Evolutionary conservation across 2,113 vertebrate genomes (phyloP).

Genomic region (Gila orcuttii): DNA sequence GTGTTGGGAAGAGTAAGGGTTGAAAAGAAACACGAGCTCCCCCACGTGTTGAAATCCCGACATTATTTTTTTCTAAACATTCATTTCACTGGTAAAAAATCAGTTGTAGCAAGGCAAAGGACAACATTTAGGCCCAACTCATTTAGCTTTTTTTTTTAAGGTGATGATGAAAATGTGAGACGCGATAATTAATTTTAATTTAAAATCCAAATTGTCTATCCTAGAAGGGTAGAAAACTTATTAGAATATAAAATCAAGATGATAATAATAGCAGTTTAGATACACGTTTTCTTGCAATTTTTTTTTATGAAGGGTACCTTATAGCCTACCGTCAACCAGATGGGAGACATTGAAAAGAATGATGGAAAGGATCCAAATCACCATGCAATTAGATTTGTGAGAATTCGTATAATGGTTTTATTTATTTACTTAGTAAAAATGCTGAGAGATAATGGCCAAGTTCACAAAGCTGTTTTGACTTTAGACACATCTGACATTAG

Average conservation of each 20-base stretch:
- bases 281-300: not conserved
- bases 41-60: conserved; percentile 14
- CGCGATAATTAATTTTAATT: not conserved
- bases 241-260: not conserved
- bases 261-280: not conserved
- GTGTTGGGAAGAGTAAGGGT: not conserved
- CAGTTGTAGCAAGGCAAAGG: not conserved
- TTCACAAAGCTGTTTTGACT: not conserved
- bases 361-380: not conserved
- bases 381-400: not conserved
- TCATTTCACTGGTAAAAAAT: not conserved
- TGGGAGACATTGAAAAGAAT: not conserved
- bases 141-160: not conserved
- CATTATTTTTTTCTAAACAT: not conserved
- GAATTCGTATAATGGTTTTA: not conserved
- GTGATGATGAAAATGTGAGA: not conserved
- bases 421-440: not conserved
- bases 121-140: not conserved
- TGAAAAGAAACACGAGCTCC: not conserved
- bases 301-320: not conserved
- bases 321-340: not conserved
- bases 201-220: not conserved
- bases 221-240: not conserved
- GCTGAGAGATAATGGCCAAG: not conserved
- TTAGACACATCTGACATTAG: not conserved